These are phyloP conservation scores for Bellardia pandia DNA, from an alignment of 2,888 invertebrate species.

Conservation along the genomic window DNA sequence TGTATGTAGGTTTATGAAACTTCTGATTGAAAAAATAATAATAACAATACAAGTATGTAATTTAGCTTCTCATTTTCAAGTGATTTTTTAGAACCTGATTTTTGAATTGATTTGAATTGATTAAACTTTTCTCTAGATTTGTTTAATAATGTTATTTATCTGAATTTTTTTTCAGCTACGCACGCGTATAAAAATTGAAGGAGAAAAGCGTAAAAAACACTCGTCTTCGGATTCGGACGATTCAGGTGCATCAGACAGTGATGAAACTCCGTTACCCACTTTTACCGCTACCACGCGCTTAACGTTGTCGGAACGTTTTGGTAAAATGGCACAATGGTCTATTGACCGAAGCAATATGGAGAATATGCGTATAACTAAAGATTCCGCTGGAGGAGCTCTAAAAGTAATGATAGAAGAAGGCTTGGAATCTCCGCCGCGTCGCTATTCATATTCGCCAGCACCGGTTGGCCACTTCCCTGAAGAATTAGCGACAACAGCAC, in stretches of 20 bases:
- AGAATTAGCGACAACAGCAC: constrained; percentile 89
- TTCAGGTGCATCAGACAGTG: constrained; percentile 86
- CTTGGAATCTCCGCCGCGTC: constrained; percentile 86
- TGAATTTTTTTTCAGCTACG: constrained; percentile 78
- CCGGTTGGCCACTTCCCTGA: constrained; percentile 92
- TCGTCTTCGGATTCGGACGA: constrained; percentile 87
- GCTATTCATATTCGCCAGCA: constrained; percentile 86
- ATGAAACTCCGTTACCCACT: constrained; percentile 86
- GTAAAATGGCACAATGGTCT: constrained; percentile 96
- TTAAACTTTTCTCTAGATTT: neutral
- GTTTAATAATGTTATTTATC: neutral
- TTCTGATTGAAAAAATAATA: no score
- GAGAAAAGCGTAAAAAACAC: constrained; percentile 85
- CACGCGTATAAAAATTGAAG: constrained; percentile 84
- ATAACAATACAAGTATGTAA: no score
- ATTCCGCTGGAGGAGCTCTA: constrained; percentile 89
- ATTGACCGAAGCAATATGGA: constrained; percentile 92
- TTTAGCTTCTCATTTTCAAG: no score
- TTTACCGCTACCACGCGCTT: constrained; percentile 87
- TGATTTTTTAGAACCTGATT: no score
- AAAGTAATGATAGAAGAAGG: constrained; percentile 91
- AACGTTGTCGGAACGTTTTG: constrained; percentile 94
- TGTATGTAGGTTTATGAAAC: no score
- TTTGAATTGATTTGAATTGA: no score
- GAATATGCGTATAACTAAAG: constrained; percentile 94